phyloP scores from a whole-genome alignment of 1,140 invertebrate genomes.

The Saxidomus purpurata region DNA sequence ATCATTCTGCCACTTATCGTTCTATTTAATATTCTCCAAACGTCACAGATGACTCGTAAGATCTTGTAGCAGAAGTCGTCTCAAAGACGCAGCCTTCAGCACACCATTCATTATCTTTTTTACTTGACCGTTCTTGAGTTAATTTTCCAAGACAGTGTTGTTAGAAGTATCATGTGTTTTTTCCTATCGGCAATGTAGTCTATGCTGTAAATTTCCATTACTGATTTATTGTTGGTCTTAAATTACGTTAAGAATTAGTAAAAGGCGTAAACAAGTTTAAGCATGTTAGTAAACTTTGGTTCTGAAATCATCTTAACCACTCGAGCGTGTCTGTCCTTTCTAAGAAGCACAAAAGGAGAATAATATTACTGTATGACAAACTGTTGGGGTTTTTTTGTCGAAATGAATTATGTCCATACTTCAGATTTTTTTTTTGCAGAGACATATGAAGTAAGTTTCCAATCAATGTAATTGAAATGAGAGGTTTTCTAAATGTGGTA shows the following conservation, averaged over 20 bases:
- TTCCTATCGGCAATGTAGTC: neutral
- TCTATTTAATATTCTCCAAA: constrained; percentile 29
- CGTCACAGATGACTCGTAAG: neutral
- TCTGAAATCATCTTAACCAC: too few relatives aligned
- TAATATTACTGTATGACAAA: too few relatives aligned
- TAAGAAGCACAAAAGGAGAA: too few relatives aligned
- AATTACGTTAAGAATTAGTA: neutral
- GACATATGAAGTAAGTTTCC: too few relatives aligned
- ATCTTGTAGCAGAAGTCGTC: neutral
- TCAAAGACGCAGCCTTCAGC: neutral
- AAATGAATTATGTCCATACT: too few relatives aligned
- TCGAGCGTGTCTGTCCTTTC: too few relatives aligned
- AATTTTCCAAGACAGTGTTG: neutral
- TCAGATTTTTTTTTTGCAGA: too few relatives aligned
- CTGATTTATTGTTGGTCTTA: neutral
- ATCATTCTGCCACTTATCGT: constrained; percentile 9
- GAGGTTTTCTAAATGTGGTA: too few relatives aligned
- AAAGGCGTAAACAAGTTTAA: too few relatives aligned
- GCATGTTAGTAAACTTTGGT: too few relatives aligned
- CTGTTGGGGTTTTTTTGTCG: too few relatives aligned
- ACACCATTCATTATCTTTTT: neutral
- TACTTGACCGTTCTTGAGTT: constrained; percentile 2
- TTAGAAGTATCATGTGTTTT: neutral
- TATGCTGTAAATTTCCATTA: neutral
- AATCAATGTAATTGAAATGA: too few relatives aligned